These are phyloP conservation scores for Saguinus imperator DNA, from an alignment of 2,113 vertebrate species.

Conservation along the genomic window DNA sequence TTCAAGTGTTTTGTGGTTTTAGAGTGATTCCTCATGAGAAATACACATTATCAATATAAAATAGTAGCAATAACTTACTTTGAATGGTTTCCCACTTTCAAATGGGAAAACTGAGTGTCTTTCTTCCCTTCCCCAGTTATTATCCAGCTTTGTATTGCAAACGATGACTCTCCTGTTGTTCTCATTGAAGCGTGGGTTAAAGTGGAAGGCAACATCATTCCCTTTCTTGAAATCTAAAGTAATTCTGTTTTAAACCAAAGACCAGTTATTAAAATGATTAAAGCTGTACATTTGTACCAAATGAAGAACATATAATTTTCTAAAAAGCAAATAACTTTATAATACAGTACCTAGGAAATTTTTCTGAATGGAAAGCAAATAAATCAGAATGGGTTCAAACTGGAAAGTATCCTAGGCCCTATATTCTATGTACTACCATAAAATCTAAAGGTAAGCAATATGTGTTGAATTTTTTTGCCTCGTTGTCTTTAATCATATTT, in stretches of 20 bases:
- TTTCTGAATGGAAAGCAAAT: background rate
- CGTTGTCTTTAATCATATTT: background rate
- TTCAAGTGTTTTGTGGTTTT: background rate
- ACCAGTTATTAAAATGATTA: slow-evolving; percentile 21
- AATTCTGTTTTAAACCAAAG: slow-evolving; percentile 77
- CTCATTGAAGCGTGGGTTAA: slow-evolving; percentile 85
- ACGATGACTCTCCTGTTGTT: slow-evolving; percentile 77
- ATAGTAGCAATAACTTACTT: slow-evolving; percentile 72
- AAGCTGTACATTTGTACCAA: background rate
- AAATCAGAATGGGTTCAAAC: background rate
- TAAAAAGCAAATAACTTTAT: background rate
- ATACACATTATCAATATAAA: background rate
- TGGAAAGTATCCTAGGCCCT: background rate
- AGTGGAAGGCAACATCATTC: slow-evolving; percentile 83
- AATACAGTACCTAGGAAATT: background rate
- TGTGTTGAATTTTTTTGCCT: background rate
- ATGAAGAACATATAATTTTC: background rate
- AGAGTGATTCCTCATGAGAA: background rate
- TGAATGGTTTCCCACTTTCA: slow-evolving; percentile 82
- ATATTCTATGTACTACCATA: too few relatives aligned
- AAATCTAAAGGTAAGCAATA: background rate
- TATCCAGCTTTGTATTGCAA: slow-evolving; percentile 78
- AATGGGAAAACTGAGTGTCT: slow-evolving; percentile 83
- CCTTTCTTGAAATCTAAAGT: slow-evolving; percentile 82
- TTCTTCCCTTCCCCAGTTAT: slow-evolving; percentile 83